Percentiles rank a stretch among this genome's conserved stretches.
phyloP scores from a whole-genome alignment of 2,113 vertebrate species.

The Neogale vison region DNA sequence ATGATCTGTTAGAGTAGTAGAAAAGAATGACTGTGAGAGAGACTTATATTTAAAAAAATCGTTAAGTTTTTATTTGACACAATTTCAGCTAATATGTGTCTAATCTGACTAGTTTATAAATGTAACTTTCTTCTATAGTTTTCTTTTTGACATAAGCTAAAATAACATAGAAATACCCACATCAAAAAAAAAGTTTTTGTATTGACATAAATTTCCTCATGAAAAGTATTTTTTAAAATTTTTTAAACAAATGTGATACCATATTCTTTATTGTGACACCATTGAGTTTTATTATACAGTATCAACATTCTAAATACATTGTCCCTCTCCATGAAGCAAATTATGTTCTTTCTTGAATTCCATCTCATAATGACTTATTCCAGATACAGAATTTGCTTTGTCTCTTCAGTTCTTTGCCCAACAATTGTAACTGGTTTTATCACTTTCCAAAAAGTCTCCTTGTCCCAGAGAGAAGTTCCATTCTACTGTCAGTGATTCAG shows the following conservation, averaged over 20 bases:
- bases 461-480: neutral
- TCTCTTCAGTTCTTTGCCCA: neutral
- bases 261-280: neutral
- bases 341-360: neutral
- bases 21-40: neutral
- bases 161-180: neutral
- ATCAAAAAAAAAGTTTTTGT: neutral
- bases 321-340: neutral
- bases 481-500: neutral
- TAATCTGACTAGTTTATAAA: neutral
- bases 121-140: neutral
- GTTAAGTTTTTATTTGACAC: neutral
- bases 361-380: neutral
- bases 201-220: neutral
- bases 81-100: neutral
- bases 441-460: neutral
- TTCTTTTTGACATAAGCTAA: neutral
- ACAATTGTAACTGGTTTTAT: neutral
- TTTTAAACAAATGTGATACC: neutral
- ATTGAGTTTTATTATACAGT: neutral
- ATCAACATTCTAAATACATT: neutral
- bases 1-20: neutral
- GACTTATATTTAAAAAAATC: neutral
- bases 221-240: neutral
- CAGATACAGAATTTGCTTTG: neutral